Conservation (phyloP, 2,888 invertebrate species). For the Coelopa pilipes region DNA sequence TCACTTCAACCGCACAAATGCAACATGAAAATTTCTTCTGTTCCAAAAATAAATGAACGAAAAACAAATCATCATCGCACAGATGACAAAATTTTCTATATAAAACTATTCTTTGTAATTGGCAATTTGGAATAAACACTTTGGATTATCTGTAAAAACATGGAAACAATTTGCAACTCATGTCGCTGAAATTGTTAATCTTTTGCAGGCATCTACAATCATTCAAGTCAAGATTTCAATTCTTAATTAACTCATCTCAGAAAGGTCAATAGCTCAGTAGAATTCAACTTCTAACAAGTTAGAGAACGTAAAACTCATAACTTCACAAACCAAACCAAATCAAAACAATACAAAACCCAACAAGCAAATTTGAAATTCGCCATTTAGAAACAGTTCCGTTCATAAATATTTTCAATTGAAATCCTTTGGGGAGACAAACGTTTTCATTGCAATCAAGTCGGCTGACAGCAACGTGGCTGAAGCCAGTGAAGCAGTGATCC, state of each 20-base stretch:
- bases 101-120: background rate
- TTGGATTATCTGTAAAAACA: background rate
- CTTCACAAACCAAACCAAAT: slow-evolving; percentile 9
- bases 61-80: background rate
- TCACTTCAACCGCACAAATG: background rate
- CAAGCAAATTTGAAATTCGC: background rate
- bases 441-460: slow-evolving; percentile 20
- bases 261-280: background rate
- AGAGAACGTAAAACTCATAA: slow-evolving; percentile 4
- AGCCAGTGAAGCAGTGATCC: slow-evolving; percentile 54
- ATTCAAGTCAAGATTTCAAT: slow-evolving; percentile 22
- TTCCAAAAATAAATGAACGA: background rate
- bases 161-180: slow-evolving; percentile 3
- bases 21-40: background rate
- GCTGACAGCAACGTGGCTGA: slow-evolving; percentile 56
- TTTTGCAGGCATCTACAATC: slow-evolving; percentile 31
- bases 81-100: no score
- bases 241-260: slow-evolving; percentile 15
- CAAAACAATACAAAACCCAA: slow-evolving; percentile 16
- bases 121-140: background rate
- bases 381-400: no score
- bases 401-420: no score
- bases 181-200: slow-evolving; percentile 30
- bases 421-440: background rate
- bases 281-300: slow-evolving; percentile 6